Evolutionary conservation across 1,140 invertebrate genomes (phyloP).

Genomic region (Lepidurus apus): DNA sequence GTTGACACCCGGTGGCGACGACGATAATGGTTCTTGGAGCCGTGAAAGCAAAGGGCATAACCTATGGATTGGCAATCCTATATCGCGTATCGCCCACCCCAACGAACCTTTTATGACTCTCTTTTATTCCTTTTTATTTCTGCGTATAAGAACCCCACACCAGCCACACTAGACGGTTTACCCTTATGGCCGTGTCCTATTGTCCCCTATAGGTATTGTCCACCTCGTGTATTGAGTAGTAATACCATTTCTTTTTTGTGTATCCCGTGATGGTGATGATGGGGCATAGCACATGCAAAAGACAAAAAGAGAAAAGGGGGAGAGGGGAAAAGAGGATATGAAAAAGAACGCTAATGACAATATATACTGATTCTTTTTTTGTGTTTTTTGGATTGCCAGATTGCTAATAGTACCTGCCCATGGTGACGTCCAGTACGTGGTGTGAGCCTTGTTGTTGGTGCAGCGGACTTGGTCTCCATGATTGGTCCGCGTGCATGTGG

Average conservation of each 20-base stretch:
- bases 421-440: constrained; percentile 20
- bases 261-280: not conserved
- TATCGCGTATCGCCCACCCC: constrained; percentile 1
- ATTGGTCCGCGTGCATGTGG: not conserved
- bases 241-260: not conserved
- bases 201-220: constrained; percentile 17
- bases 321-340: not conserved
- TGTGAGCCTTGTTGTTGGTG: constrained; percentile 17
- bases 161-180: not conserved
- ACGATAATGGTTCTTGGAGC: constrained; percentile 1
- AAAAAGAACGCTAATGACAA: not conserved
- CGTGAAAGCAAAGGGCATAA: constrained; percentile 19
- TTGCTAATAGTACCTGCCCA: constrained; percentile 8
- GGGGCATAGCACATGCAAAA: not conserved
- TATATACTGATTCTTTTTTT: not conserved
- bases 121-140: constrained; percentile 10
- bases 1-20: constrained; percentile 11
- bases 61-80: constrained; percentile 14
- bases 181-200: not conserved
- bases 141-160: not conserved
- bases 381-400: not conserved
- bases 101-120: not conserved
- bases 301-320: not conserved
- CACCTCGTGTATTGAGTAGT: not conserved
- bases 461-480: constrained; percentile 20